Evolutionary conservation across 2,888 invertebrate genomes (phyloP).

Genomic region (Saturnia pavonia): DNA sequence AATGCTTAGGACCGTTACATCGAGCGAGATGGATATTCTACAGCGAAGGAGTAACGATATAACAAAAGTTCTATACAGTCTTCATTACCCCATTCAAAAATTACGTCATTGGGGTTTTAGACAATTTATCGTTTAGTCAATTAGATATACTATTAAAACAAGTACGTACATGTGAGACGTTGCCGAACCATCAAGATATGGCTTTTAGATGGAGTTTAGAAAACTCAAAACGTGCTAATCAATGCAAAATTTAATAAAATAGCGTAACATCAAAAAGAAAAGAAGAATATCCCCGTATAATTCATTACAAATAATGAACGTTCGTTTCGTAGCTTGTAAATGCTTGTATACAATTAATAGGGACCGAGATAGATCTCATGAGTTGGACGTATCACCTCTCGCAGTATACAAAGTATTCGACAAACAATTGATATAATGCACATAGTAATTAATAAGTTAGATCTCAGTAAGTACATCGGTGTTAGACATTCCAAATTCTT

Average conservation of each 20-base stretch:
- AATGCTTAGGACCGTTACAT: background rate
- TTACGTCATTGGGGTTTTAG: background rate
- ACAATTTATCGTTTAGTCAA: background rate
- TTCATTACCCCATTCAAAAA: background rate
- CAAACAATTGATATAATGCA: background rate
- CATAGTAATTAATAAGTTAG: background rate
- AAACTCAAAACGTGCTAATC: background rate
- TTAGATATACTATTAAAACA: too few species aligned
- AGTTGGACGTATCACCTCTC: conserved; percentile 4
- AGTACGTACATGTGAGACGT: too few species aligned
- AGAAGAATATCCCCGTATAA: background rate
- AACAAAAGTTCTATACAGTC: background rate
- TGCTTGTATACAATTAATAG: background rate
- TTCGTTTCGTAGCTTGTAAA: background rate
- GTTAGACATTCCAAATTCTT: background rate
- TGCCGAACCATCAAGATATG: background rate
- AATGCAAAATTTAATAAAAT: too few species aligned
- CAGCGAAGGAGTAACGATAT: background rate
- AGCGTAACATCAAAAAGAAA: too few species aligned
- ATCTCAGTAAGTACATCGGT: conserved; percentile 1
- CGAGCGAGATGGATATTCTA: background rate
- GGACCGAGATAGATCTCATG: background rate
- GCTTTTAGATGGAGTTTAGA: background rate
- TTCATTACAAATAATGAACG: background rate
- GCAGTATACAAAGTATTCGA: conserved; percentile 9